Percentiles rank a stretch among this genome's conserved stretches.
These are phyloP conservation scores for Napeogenes sylphis DNA, from an alignment of 2,888 invertebrate genomes.

Conservation along the genomic window DNA sequence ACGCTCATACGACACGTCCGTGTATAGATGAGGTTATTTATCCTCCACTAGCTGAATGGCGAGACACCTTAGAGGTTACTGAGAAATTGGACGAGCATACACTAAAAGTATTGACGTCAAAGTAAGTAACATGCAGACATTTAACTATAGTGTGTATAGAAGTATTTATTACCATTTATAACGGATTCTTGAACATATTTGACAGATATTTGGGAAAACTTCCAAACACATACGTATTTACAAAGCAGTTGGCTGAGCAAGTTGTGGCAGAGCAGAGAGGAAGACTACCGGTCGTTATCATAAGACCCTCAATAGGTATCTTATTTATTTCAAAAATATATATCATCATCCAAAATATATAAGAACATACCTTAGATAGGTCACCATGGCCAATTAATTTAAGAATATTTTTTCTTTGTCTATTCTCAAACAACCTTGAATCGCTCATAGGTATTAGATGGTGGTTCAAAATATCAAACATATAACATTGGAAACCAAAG, in stretches of 20 bases:
- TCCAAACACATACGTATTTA: conserved; percentile 95
- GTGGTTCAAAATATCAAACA: too few relatives aligned
- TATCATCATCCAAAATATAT: too few relatives aligned
- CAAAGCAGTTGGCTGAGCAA: conserved; percentile 92
- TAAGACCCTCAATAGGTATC: conserved; percentile 92
- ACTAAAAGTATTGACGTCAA: conserved; percentile 77
- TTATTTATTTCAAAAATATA: conserved; percentile 30
- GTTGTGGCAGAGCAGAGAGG: conserved; percentile 82
- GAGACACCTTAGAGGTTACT: conserved; percentile 80
- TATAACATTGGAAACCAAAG: too few relatives aligned
- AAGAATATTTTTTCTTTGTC: too few relatives aligned
- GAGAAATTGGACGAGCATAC: conserved; percentile 78
- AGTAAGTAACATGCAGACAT: conserved; percentile 63
- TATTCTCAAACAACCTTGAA: too few relatives aligned
- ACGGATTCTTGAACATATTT: too few relatives aligned
- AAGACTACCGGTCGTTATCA: conserved; percentile 84
- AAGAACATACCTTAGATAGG: too few relatives aligned
- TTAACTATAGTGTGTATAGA: background rate
- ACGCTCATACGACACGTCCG: conserved; percentile 87
- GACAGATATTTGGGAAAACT: conserved; percentile 79
- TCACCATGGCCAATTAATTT: background rate
- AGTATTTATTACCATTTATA: too few relatives aligned
- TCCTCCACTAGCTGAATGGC: conserved; percentile 83
- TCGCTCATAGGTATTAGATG: too few relatives aligned
- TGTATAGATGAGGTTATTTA: conserved; percentile 87